phyloP scores from a whole-genome alignment of 1,140 invertebrate genomes.

The Carposina sasakii region DNA sequence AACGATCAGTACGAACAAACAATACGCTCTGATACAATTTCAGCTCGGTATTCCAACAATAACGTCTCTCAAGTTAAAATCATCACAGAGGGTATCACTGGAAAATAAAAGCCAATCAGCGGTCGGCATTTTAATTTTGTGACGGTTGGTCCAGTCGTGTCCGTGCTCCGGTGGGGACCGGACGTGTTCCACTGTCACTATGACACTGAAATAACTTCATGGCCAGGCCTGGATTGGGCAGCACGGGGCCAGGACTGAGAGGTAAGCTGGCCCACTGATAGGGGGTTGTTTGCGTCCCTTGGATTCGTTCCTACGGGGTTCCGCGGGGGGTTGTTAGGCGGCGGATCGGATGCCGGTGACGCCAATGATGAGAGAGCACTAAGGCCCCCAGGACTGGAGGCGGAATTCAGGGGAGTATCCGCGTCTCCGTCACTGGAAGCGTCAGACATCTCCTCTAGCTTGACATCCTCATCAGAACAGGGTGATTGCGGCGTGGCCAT shows the following conservation, averaged over 20 bases:
- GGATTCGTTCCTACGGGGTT: constrained; percentile 92
- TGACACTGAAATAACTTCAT: constrained; percentile 68
- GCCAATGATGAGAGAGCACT: constrained; percentile 85
- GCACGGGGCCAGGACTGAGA: constrained; percentile 69
- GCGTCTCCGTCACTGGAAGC: constrained; percentile 82
- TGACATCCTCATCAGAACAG: constrained; percentile 82
- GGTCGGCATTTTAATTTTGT: too few species aligned
- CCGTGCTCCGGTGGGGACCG: constrained; percentile 22
- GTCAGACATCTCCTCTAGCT: constrained; percentile 78
- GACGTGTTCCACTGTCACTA: constrained; percentile 42
- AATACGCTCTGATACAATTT: constrained; percentile 16
- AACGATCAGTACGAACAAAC: constrained; percentile 5
- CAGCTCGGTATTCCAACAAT: constrained; percentile 23
- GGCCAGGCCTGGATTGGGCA: constrained; percentile 40
- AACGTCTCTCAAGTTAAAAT: constrained; percentile 34
- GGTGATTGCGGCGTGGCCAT: constrained; percentile 47
- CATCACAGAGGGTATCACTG: constrained; percentile 21
- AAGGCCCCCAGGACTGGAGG: constrained; percentile 85
- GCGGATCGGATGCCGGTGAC: constrained; percentile 79
- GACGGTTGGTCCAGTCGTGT: constrained; percentile 18
- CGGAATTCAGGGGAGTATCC: constrained; percentile 76
- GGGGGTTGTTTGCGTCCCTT: constrained; percentile 91
- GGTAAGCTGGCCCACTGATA: constrained; percentile 90
- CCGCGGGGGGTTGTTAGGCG: constrained; percentile 74
- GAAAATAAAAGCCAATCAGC: background rate